Base-by-base conservation (phyloP, 2,888 invertebrate species). In the Formica aserva region DNA sequence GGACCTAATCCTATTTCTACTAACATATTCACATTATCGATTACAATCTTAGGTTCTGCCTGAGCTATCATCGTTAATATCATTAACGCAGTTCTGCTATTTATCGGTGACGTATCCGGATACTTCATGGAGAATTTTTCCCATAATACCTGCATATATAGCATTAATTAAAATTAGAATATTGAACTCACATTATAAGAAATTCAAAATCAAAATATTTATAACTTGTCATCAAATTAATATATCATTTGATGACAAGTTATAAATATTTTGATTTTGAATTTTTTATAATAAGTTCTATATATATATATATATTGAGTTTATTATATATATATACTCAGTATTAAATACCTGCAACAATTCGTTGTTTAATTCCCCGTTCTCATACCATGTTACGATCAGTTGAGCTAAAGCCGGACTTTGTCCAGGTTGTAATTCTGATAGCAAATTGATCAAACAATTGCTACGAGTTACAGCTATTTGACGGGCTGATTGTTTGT, bases 71-170 rank as follows among this genome's bases (percentile, higher is more conserved):
- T 98, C 18, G 97, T 97, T 1, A 99, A 95, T 1, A 99, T 94
- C 82, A 97, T 96, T 4, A 98, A 95, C 0, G 98, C 97, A 0
- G 97, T 96, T 77, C 97, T 96, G 77, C 98, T 97, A 85, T 98
- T 97, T 89, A 96, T 95, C 62, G 96, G 96, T 0, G 97, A 96
- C 0, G 97, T 97, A 3, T 97, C 96, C 60, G 97, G 96, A 15
- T 96, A 95, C 93, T 97, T 97, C 91, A 97, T 96, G 0, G 98
- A 96, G 93, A 98, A 98, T 91, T 97, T 97, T 94, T 98, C 97
- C 97, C 98, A 99, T 84, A 99, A 95, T 15, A 98, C 96, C 96
- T 98, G 95, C 83, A 41, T 1, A 45, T 41, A 29, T 5, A 65
- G 0, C 22, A 13, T 63, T 45, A 3, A 6, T 65, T 35, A 65